phyloP scores from a whole-genome alignment of 2,113 vertebrate genomes.

The Oryzias javanicus region DNA sequence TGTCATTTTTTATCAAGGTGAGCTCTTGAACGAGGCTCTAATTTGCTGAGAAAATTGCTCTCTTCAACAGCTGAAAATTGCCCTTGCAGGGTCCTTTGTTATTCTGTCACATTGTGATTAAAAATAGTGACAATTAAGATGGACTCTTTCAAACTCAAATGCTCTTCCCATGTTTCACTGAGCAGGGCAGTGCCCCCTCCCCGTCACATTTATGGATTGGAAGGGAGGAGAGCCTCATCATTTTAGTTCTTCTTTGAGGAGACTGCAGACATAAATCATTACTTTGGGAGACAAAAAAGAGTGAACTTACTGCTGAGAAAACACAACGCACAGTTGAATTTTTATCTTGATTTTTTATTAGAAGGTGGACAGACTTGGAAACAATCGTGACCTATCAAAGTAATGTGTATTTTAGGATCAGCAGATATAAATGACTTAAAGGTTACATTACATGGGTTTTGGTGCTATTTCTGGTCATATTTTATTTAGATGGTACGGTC shows the following conservation, averaged over 20 bases:
- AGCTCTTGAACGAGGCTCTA: slow-evolving; percentile 49
- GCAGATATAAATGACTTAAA: too few relatives aligned
- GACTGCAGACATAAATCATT: not conserved
- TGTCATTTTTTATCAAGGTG: slow-evolving; percentile 21
- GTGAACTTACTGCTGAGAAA: too few relatives aligned
- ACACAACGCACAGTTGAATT: too few relatives aligned
- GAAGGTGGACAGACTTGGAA: too few relatives aligned
- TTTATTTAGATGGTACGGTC: too few relatives aligned
- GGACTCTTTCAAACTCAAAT: slow-evolving; percentile 29
- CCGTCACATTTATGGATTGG: slow-evolving; percentile 3
- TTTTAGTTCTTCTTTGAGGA: slow-evolving; percentile 1
- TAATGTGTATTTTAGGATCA: too few relatives aligned
- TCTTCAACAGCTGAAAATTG: slow-evolving; percentile 36
- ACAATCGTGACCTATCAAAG: too few relatives aligned
- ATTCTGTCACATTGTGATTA: slow-evolving; percentile 35
- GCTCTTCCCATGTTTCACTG: slow-evolving; percentile 54
- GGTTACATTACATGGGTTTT: too few relatives aligned
- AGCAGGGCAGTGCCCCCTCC: slow-evolving; percentile 18
- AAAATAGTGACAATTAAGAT: slow-evolving; percentile 24
- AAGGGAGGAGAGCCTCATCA: not conserved
- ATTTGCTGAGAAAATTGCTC: slow-evolving; percentile 46
- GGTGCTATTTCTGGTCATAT: too few relatives aligned
- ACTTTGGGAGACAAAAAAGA: not conserved
- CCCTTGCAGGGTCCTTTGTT: slow-evolving; percentile 49
- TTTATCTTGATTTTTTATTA: too few relatives aligned